Evolutionary conservation across 2,113 vertebrate species (phyloP).

Genomic region (Seriola rivoliana): DNA sequence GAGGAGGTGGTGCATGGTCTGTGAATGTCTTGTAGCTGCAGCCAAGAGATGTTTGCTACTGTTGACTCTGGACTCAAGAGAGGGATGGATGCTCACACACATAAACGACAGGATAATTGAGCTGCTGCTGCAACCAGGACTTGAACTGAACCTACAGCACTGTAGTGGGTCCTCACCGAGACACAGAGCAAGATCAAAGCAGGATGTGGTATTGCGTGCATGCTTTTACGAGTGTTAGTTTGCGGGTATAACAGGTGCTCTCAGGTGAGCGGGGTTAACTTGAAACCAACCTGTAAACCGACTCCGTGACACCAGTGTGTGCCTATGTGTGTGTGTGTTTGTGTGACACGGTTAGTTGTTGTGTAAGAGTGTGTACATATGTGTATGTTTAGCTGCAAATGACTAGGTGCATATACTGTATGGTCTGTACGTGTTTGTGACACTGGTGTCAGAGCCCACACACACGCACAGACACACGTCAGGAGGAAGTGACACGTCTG

Average conservation of each 20-base stretch:
- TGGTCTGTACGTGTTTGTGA: conserved; percentile 36
- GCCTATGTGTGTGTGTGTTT: background rate
- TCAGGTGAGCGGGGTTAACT: conserved; percentile 71
- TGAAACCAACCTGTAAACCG: conserved; percentile 75
- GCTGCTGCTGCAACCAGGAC: conserved; percentile 35
- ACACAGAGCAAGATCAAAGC: conserved; percentile 14
- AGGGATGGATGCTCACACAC: conserved; percentile 44
- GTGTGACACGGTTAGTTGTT: background rate
- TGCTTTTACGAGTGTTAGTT: conserved; percentile 37
- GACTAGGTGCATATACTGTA: conserved; percentile 19
- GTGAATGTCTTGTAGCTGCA: conserved; percentile 34
- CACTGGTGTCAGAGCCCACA: conserved; percentile 36
- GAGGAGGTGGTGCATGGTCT: conserved; percentile 17
- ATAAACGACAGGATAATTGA: conserved; percentile 27
- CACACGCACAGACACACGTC: conserved; percentile 16
- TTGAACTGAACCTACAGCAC: conserved; percentile 7
- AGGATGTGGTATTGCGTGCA: conserved; percentile 60
- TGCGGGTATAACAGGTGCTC: conserved; percentile 55
- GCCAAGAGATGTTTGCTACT: conserved; percentile 30
- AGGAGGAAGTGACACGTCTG: conserved; percentile 78
- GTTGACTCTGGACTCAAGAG: conserved; percentile 38
- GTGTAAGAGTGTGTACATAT: conserved; percentile 8
- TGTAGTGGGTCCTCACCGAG: conserved; percentile 3
- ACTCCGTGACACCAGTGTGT: conserved; percentile 54
- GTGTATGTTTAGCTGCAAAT: conserved; percentile 18